Evolutionary conservation across 1,140 invertebrate genomes (phyloP).

Genomic region (Ceratosolen fusciceps): DNA sequence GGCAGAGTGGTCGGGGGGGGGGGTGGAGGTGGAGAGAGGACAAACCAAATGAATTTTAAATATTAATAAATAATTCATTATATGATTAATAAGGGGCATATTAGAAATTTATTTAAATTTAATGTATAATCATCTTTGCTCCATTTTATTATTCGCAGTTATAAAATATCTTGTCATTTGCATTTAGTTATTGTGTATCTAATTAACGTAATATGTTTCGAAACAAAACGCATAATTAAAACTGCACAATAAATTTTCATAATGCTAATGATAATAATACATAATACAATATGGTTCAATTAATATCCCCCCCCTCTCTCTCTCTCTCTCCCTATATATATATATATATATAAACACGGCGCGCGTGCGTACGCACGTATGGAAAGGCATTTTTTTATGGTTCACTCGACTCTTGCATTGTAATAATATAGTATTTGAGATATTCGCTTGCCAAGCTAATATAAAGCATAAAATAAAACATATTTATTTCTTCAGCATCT

Average conservation of each 20-base stretch:
- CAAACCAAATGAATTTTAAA: not conserved
- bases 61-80: not conserved
- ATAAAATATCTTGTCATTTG: not conserved
- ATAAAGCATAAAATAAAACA: not conserved
- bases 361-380: no score
- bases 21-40: no score
- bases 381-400: no score
- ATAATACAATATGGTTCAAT: not conserved
- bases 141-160: not conserved
- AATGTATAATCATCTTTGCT: not conserved
- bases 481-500: not conserved
- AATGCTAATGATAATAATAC: not conserved
- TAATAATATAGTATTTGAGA: no score
- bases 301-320: no score
- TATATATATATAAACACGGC: no score
- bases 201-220: constrained; percentile 2
- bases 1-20: no score
- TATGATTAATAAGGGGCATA: not conserved
- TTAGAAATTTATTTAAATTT: constrained; percentile 3
- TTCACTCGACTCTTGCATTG: no score
- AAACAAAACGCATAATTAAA: not conserved
- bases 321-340: no score
- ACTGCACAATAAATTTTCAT: not conserved
- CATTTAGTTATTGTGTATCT: not conserved
- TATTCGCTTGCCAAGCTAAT: not conserved